Percentiles rank a stretch among this genome's conserved stretches.
Evolutionary conservation across 2,797 vertebrate species (phyloP).

Genomic region (Acipenser oxyrinchus): DNA sequence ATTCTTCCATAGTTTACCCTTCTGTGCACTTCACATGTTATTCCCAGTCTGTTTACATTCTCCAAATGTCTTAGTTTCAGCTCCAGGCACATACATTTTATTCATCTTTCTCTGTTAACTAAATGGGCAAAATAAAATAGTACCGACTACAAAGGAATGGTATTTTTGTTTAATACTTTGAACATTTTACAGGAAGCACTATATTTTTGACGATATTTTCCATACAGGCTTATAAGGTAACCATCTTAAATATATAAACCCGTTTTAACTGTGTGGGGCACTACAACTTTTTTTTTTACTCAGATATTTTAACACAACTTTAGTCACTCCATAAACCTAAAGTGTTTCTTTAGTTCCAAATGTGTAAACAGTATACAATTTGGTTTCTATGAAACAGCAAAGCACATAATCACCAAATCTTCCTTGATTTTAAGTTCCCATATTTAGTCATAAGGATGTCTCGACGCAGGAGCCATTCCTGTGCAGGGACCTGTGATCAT

Average conservation of each 20-base stretch:
- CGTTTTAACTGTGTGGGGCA: slow-evolving; percentile 31
- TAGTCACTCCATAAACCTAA: slow-evolving; percentile 14
- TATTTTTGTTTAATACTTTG: not conserved
- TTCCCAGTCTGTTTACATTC: too few species aligned
- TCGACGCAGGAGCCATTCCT: slow-evolving; percentile 89
- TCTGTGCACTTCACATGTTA: too few species aligned
- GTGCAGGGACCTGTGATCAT: slow-evolving; percentile 80
- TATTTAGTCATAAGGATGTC: slow-evolving; percentile 77
- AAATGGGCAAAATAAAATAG: slow-evolving; percentile 18
- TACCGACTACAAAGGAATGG: slow-evolving; percentile 13
- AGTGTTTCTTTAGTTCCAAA: slow-evolving; percentile 16
- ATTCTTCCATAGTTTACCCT: slow-evolving; percentile 29
- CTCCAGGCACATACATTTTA: slow-evolving; percentile 17
- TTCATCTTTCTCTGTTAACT: slow-evolving; percentile 9
- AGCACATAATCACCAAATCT: too few species aligned
- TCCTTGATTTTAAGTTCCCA: not conserved
- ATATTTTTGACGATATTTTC: too few species aligned
- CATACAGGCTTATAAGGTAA: too few species aligned
- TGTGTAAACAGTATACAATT: slow-evolving; percentile 9
- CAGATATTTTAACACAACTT: slow-evolving; percentile 8
- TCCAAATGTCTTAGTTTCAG: slow-evolving; percentile 24
- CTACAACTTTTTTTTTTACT: slow-evolving; percentile 19
- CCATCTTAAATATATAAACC: not conserved
- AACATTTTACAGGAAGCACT: too few species aligned
- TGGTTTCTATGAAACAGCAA: slow-evolving; percentile 29